Percentiles rank a stretch among this genome's conserved stretches.
These are phyloP conservation scores for Falcaria lacertinaria DNA, from an alignment of 2,888 invertebrate genomes.

Conservation along the genomic window DNA sequence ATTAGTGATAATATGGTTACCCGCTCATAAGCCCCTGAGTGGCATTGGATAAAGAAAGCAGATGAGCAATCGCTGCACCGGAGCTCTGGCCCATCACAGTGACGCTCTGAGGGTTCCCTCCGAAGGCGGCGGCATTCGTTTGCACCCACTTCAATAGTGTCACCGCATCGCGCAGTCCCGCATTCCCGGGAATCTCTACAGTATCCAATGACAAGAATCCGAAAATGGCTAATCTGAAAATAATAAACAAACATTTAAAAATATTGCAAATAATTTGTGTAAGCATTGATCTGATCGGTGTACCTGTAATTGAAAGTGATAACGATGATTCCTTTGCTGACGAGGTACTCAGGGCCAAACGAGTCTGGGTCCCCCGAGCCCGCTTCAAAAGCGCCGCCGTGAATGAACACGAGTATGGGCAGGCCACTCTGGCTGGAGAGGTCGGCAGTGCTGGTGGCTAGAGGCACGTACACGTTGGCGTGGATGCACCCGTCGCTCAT, in stretches of 20 bases:
- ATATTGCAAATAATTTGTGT: too few species aligned
- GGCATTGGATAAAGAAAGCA: neutral
- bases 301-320: neutral
- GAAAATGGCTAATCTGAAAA: neutral
- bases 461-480: slow-evolving; percentile 20
- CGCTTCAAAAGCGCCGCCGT: slow-evolving; percentile 9
- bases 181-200: neutral
- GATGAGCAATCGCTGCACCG: neutral
- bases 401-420: neutral
- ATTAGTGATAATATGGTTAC: neutral
- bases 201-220: neutral
- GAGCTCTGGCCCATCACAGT: neutral
- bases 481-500: slow-evolving; percentile 25
- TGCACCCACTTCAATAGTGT: neutral
- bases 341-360: slow-evolving; percentile 26
- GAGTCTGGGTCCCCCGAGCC: slow-evolving; percentile 44
- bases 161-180: neutral
- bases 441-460: neutral
- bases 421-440: neutral
- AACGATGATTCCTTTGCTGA: neutral
- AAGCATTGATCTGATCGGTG: too few species aligned
- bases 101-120: neutral
- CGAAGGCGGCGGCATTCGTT: neutral
- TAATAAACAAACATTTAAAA: too few species aligned
- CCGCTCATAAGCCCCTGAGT: neutral